phyloP scores from a whole-genome alignment of 1,140 invertebrate genomes.

The Palaemon carinicauda region DNA sequence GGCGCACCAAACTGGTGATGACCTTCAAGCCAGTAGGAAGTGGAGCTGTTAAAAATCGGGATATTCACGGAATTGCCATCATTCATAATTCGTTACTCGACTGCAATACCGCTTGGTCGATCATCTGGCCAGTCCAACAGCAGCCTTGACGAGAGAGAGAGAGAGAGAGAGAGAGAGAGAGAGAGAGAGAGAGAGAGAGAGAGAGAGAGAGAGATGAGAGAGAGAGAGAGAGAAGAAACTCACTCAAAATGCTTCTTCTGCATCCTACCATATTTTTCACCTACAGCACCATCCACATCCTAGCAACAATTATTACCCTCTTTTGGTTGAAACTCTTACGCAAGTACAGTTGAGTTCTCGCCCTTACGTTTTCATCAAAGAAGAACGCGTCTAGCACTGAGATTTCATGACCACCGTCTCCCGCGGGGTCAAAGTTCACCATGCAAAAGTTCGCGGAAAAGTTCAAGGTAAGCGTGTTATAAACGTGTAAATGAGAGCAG shows the following conservation, averaged over 20 bases:
- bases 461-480: neutral
- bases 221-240: neutral
- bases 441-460: neutral
- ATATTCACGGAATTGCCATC: too few species aligned
- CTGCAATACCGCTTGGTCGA: neutral
- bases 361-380: too few species aligned
- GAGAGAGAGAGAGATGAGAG: neutral
- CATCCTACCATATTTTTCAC: too few species aligned
- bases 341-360: too few species aligned
- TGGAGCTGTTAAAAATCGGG: too few species aligned
- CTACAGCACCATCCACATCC: too few species aligned
- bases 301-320: too few species aligned
- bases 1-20: too few species aligned
- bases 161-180: neutral
- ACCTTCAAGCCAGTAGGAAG: too few species aligned
- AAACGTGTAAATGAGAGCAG: constrained; percentile 9
- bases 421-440: neutral
- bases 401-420: neutral
- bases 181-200: neutral
- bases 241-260: neutral
- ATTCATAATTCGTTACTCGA: too few species aligned
- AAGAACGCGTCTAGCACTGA: neutral
- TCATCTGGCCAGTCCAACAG: neutral
- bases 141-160: neutral
- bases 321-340: too few species aligned